Percentiles rank a stretch among this genome's conserved stretches.
These are phyloP conservation scores for Pachymerium ferrugineum DNA, from an alignment of 2,888 invertebrate genomes.

Conservation along the genomic window DNA sequence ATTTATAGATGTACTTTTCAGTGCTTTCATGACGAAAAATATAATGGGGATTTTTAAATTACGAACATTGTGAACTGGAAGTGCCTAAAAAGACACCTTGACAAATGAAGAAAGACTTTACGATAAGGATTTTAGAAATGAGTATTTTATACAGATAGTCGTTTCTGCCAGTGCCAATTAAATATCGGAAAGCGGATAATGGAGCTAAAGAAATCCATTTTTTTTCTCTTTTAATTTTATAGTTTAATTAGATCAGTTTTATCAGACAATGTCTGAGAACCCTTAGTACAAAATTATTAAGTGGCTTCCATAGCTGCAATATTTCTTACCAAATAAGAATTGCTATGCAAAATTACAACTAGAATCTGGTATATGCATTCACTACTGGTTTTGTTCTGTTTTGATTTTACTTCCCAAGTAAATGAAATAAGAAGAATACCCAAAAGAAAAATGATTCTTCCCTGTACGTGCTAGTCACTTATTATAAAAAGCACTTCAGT, in stretches of 20 bases:
- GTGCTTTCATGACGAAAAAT: neutral
- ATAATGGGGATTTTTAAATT: neutral
- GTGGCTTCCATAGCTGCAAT: constrained; percentile 8
- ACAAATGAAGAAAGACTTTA: neutral
- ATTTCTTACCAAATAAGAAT: neutral
- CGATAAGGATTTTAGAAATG: neutral
- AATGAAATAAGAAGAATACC: too few species aligned
- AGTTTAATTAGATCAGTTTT: neutral
- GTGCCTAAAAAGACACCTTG: constrained; percentile 9
- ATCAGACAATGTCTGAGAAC: neutral
- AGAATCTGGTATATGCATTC: constrained; percentile 9
- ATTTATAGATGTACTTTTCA: neutral
- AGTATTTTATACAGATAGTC: neutral
- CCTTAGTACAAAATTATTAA: constrained; percentile 10
- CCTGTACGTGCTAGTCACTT: constrained; percentile 18
- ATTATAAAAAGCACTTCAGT: constrained; percentile 19
- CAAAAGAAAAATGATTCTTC: neutral
- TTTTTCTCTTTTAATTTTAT: neutral
- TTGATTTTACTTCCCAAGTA: too few species aligned
- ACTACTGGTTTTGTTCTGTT: neutral
- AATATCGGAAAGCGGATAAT: neutral
- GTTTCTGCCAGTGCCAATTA: constrained; percentile 20
- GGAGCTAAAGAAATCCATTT: neutral
- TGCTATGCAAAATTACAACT: neutral
- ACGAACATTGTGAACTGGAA: neutral